These are phyloP conservation scores for Thumatha senex DNA, from an alignment of 2,888 invertebrate genomes.

Conservation along the genomic window DNA sequence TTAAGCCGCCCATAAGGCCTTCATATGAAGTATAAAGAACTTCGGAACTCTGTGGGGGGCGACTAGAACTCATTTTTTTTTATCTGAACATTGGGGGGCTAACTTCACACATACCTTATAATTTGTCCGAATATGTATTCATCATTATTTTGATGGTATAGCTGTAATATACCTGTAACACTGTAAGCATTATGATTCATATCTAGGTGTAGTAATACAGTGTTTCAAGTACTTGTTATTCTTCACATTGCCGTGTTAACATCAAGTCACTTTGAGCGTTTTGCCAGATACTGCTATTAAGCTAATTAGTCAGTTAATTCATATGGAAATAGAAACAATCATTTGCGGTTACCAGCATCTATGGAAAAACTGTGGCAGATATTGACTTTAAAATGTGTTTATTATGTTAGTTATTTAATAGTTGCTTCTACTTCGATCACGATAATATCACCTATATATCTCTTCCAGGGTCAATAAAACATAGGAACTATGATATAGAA, in stretches of 20 bases:
- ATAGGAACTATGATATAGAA: conserved; percentile 73
- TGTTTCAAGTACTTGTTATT: conserved; percentile 44
- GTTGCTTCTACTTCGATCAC: conserved; percentile 9
- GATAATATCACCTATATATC: conserved; percentile 34
- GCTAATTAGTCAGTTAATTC: conserved; percentile 60
- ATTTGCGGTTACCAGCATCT: conserved; percentile 32
- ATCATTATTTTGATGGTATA: neutral
- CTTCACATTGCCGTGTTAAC: conserved; percentile 57
- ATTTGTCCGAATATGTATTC: too few relatives aligned
- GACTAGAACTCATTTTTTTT: too few relatives aligned
- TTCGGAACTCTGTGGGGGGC: too few relatives aligned
- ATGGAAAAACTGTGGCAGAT: conserved; percentile 74
- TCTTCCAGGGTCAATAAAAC: conserved; percentile 71
- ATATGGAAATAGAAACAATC: conserved; percentile 52
- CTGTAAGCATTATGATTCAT: conserved; percentile 49
- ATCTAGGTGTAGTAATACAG: conserved; percentile 22
- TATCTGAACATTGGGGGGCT: too few relatives aligned
- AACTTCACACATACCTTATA: too few relatives aligned
- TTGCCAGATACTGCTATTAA: conserved; percentile 55
- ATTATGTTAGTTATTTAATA: conserved; percentile 15
- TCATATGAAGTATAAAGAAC: too few relatives aligned
- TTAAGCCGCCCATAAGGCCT: too few relatives aligned
- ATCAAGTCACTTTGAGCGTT: conserved; percentile 53
- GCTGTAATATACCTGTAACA: conserved; percentile 22
- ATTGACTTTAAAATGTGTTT: conserved; percentile 63